Conservation (phyloP, 2,797 vertebrate species). For the Esox lucius region DNA sequence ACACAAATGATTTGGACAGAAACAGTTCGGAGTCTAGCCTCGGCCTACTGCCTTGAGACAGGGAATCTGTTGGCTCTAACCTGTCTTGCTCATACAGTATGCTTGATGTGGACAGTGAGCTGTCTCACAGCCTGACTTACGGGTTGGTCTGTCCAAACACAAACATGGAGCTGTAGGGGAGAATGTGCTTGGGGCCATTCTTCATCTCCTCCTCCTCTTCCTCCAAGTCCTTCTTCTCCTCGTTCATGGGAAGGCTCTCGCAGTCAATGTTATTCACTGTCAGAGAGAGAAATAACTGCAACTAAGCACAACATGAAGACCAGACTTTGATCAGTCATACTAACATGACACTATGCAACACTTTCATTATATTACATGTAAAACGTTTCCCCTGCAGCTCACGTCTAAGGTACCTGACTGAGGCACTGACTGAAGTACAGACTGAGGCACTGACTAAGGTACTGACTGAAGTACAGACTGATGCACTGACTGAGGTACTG, state of each 20-base stretch:
- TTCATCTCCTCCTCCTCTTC: conserved; percentile 77
- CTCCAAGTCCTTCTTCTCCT: conserved; percentile 87
- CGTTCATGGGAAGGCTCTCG: conserved; percentile 77
- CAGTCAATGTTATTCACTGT: conserved; percentile 89
- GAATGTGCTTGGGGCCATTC: conserved; percentile 84
- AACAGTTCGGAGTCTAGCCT: background rate
- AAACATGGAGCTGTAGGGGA: conserved; percentile 98
- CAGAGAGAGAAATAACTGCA: conserved; percentile 20
- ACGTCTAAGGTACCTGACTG: too few relatives aligned
- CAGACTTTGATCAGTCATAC: too few relatives aligned
- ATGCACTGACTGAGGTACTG: background rate
- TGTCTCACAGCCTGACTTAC: conserved; percentile 75
- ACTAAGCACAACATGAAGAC: too few relatives aligned
- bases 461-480: background rate
- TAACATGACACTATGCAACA: too few relatives aligned
- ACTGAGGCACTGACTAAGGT: background rate
- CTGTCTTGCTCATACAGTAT: too few relatives aligned
- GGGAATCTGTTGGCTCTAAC: too few relatives aligned
- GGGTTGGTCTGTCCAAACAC: conserved; percentile 91
- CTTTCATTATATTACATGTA: background rate
- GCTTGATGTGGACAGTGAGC: background rate
- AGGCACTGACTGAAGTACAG: background rate
- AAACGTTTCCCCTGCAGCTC: background rate
- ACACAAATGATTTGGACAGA: background rate
- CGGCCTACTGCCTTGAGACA: too few relatives aligned